phyloP scores from a whole-genome alignment of 2,888 invertebrate species.

The Eristalis arbustorum region DNA sequence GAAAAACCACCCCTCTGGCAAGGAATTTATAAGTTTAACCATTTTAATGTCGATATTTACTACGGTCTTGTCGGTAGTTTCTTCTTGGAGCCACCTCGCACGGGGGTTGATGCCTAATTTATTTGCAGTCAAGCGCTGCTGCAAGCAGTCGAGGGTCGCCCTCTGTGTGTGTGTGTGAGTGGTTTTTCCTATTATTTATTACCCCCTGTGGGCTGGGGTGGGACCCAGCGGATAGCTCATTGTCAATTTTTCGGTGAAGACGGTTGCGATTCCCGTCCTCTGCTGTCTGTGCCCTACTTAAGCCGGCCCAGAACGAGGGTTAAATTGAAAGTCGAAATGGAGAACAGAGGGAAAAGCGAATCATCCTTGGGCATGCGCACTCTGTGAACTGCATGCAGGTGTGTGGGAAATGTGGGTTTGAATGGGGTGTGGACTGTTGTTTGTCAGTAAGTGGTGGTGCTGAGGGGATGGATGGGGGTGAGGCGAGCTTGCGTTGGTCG shows the following conservation, averaged over 20 bases:
- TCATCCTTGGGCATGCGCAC: slow-evolving; percentile 47
- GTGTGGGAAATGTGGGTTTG: slow-evolving; percentile 7
- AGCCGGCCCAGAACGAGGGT: slow-evolving; percentile 35
- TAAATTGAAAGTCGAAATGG: neutral
- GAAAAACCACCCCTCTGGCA: neutral
- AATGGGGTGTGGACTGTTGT: slow-evolving; percentile 6
- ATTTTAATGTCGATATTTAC: slow-evolving; percentile 46
- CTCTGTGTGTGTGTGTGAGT: slow-evolving; percentile 9
- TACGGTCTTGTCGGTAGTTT: neutral
- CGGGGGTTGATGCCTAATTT: slow-evolving; percentile 53
- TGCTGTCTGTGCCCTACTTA: slow-evolving; percentile 45
- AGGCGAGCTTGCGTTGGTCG: slow-evolving; percentile 31
- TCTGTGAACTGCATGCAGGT: slow-evolving; percentile 27
- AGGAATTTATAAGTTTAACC: slow-evolving; percentile 44
- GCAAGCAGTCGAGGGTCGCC: neutral
- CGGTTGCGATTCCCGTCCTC: slow-evolving; percentile 16
- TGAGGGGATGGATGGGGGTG: neutral
- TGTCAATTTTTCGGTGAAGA: slow-evolving; percentile 50
- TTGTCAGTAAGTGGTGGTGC: neutral
- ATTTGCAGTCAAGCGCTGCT: slow-evolving; percentile 32
- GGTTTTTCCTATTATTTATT: slow-evolving; percentile 57
- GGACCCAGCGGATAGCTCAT: neutral
- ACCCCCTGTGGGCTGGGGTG: neutral
- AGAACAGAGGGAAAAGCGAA: neutral
- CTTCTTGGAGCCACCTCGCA: slow-evolving; percentile 24